phyloP scores from a whole-genome alignment of 2,113 vertebrate species.

The Abramis brama region DNA sequence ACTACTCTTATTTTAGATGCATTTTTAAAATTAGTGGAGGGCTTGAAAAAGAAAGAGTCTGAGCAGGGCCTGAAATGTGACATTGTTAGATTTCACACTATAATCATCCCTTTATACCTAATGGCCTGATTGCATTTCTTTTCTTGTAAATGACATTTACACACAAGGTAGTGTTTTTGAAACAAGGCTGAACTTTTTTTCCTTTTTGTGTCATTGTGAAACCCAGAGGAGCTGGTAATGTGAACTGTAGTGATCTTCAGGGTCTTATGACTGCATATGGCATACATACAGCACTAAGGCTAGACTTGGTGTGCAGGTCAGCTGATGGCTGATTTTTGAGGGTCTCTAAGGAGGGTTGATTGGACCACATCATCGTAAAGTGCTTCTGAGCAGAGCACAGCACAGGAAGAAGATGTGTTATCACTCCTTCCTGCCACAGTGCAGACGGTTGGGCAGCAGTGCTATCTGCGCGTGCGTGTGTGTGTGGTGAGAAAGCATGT shows the following conservation, averaged over 20 bases:
- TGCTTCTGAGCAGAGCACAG: slow-evolving; percentile 49
- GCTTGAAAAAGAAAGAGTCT: background rate
- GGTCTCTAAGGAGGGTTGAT: slow-evolving; percentile 37
- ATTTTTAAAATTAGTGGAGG: background rate
- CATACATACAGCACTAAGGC: background rate
- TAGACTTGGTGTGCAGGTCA: slow-evolving; percentile 15
- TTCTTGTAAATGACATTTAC: slow-evolving; percentile 4
- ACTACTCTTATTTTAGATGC: background rate
- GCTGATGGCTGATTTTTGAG: slow-evolving; percentile 8
- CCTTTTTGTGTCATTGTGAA: slow-evolving; percentile 11
- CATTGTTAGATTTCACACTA: background rate
- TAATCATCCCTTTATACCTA: background rate
- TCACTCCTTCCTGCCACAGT: slow-evolving; percentile 70
- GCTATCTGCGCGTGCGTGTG: slow-evolving; percentile 25
- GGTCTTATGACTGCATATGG: background rate
- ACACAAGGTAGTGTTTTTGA: background rate
- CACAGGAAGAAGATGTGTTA: slow-evolving; percentile 70
- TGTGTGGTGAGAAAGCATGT: slow-evolving; percentile 30
- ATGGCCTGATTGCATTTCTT: background rate
- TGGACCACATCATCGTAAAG: slow-evolving; percentile 29
- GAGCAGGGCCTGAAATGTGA: background rate
- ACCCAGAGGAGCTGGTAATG: background rate
- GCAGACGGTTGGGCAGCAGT: slow-evolving; percentile 40
- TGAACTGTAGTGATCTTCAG: background rate
- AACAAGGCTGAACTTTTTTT: background rate